These are phyloP conservation scores for Orestias chungarensis DNA, from an alignment of 2,797 vertebrate genomes.

Conservation along the genomic window DNA sequence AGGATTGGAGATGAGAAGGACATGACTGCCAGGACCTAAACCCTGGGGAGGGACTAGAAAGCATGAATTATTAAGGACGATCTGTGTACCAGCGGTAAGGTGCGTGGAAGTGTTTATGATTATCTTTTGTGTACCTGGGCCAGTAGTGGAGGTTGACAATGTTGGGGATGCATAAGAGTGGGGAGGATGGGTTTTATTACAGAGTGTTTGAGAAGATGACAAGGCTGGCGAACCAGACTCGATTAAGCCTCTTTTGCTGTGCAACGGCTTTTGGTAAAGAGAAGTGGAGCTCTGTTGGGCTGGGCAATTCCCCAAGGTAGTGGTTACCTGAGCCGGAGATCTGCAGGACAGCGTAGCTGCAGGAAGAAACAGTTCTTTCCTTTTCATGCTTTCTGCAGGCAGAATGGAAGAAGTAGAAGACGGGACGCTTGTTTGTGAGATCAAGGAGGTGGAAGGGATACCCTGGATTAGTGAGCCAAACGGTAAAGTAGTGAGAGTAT, in stretches of 20 bases:
- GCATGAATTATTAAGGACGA: conserved; percentile 89
- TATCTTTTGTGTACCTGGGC: conserved; percentile 89
- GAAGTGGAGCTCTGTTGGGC: conserved; percentile 16
- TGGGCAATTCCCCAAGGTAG: conserved; percentile 31
- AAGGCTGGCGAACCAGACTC: conserved; percentile 29
- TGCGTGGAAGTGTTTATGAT: conserved; percentile 91
- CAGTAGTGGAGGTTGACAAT: conserved; percentile 66
- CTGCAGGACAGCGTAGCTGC: conserved; percentile 37
- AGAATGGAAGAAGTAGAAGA: conserved; percentile 30
- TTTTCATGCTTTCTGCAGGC: conserved; percentile 38
- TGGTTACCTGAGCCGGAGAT: conserved; percentile 45
- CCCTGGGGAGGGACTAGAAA: conserved; percentile 95
- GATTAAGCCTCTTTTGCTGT: conserved; percentile 26
- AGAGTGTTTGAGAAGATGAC: conserved; percentile 29
- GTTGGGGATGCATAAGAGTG: conserved; percentile 27
- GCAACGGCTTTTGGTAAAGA: conserved; percentile 28
- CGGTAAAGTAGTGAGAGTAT: conserved; percentile 84
- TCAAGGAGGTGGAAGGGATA: conserved; percentile 68
- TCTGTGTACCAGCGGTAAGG: conserved; percentile 93
- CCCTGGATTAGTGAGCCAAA: conserved; percentile 72
- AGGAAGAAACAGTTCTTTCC: conserved; percentile 47
- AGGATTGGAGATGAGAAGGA: conserved; percentile 87
- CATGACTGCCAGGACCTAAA: conserved; percentile 91
- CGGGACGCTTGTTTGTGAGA: conserved; percentile 40
- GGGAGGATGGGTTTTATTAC: conserved; percentile 37